Percentiles rank a stretch among this genome's conserved stretches.
These are phyloP conservation scores for Eucidaris tribuloides DNA, from an alignment of 35 echinoderm and acorn worm genomes.

Conservation along the genomic window DNA sequence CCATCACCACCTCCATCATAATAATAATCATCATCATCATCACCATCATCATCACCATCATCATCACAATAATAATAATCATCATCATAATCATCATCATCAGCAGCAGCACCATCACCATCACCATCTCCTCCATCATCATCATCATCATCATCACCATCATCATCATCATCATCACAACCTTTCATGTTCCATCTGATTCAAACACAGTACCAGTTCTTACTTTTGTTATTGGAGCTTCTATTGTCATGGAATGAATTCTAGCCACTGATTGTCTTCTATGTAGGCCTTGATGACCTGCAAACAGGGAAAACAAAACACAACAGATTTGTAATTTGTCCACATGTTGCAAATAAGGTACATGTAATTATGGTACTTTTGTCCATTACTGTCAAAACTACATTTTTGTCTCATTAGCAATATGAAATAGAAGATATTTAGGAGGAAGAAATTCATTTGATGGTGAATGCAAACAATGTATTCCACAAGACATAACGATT, in stretches of 20 bases:
- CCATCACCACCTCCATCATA: too few species aligned
- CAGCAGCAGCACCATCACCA: neutral
- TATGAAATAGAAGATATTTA: neutral
- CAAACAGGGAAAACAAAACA: neutral
- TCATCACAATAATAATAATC: neutral
- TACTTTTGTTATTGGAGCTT: conserved; percentile 98
- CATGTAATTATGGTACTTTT: neutral
- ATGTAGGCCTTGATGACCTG: conserved; percentile 38
- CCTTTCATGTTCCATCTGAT: neutral
- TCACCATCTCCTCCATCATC: too few species aligned
- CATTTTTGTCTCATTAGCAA: neutral
- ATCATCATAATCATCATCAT: neutral
- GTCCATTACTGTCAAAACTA: neutral
- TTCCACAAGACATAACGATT: neutral
- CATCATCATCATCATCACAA: neutral
- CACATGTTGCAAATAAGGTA: neutral
- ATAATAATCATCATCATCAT: neutral
- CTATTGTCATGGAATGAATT: conserved; percentile 98
- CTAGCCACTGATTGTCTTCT: conserved; percentile 91
- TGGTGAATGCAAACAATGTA: neutral
- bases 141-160: neutral
- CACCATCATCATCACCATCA: neutral
- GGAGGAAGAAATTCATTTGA: neutral
- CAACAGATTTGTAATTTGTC: neutral
- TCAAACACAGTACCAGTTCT: neutral